phyloP scores from a whole-genome alignment of 1,140 invertebrate species.

The Drosophila ananassae region DNA sequence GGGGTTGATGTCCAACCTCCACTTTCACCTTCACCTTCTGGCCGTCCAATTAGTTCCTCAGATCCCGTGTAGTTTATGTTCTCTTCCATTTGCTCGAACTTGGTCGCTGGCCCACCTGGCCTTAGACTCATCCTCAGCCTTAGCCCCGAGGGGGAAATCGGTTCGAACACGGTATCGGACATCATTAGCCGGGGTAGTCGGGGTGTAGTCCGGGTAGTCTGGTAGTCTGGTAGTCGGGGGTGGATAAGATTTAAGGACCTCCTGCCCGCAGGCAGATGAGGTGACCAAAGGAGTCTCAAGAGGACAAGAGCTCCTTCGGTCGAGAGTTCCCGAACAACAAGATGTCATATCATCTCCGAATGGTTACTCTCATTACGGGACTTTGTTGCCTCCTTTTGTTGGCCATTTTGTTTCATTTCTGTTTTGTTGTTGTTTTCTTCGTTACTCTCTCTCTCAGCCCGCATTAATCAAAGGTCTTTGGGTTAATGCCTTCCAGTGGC shows the following conservation, averaged over 20 bases:
- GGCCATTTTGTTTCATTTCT: slow-evolving; percentile 1
- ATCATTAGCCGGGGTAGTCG: slow-evolving; percentile 28
- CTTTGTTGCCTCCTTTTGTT: slow-evolving; percentile 30
- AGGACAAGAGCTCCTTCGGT: slow-evolving; percentile 35
- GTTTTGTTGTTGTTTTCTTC: background rate
- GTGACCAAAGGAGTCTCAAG: slow-evolving; percentile 32
- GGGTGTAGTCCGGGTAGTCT: too few species aligned
- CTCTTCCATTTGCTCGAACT: slow-evolving; percentile 6
- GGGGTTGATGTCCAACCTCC: slow-evolving; percentile 20
- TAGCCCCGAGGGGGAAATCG: slow-evolving; percentile 11
- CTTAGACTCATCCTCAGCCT: too few species aligned
- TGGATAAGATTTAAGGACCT: slow-evolving; percentile 20
- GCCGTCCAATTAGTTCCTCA: slow-evolving; percentile 36
- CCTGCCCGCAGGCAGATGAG: slow-evolving; percentile 32
- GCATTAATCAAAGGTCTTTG: slow-evolving; percentile 47
- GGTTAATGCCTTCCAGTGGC: slow-evolving; percentile 28
- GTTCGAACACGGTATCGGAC: slow-evolving; percentile 44
- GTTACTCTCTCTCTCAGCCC: slow-evolving; percentile 5
- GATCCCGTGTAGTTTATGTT: slow-evolving; percentile 49
- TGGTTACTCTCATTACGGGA: slow-evolving; percentile 36
- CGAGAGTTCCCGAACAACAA: background rate
- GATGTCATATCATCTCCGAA: slow-evolving; percentile 47
- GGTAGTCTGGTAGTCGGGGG: background rate
- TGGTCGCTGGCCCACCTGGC: slow-evolving; percentile 14
- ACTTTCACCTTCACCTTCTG: slow-evolving; percentile 34